Evolutionary conservation across 1,140 invertebrate genomes (phyloP), one percentile per base, ranked within the genome.

Genomic region (Euura saliciscinereae): DNA sequence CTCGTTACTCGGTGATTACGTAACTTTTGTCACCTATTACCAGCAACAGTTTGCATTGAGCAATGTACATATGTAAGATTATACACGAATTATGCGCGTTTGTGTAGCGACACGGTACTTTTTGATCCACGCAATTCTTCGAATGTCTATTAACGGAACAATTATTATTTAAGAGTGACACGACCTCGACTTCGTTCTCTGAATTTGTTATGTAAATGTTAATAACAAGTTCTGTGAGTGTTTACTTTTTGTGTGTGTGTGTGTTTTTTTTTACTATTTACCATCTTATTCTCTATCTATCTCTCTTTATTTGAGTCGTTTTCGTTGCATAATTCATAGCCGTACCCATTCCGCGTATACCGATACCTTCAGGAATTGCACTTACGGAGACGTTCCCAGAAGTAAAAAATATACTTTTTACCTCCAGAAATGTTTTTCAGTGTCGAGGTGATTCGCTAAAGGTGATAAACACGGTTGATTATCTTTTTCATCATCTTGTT

Each of bases 131-230:
- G 51, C 51, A 59, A n/a, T 59, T 59, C 51, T n/a, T 59, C 51
- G 51, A 59, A 59, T 59, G 3, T 59, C 51, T 59, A 6, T 6
- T 11, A 59, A 11, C 10, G 13, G 13, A 59, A 4, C 13, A 3
- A 3, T 59, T 59, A 59, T 59, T 59, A 59, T n/a, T 59, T 6
- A n/a, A 59, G 51, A 59, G 51, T 59, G 51, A 59, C 51, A 59
- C 51, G 51, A 59, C 51, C 51, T 59, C 51, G 51, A 59, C 51
- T 59, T 6, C 51, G 51, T 59, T 59, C 51, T 59, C 13, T 59
- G 51, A 59, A 59, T 59, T 59, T 59, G 51, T 59, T 59, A 59
- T 59, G 51, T 59, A 59, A 59, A 59, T 59, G n/a, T 10, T 5
- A 59, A 59, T n/a, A n/a, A 8, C 51, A 6, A 59, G 51, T 59